phyloP scores from a whole-genome alignment of 2,113 vertebrate genomes.

The Aepyceros melampus region DNA sequence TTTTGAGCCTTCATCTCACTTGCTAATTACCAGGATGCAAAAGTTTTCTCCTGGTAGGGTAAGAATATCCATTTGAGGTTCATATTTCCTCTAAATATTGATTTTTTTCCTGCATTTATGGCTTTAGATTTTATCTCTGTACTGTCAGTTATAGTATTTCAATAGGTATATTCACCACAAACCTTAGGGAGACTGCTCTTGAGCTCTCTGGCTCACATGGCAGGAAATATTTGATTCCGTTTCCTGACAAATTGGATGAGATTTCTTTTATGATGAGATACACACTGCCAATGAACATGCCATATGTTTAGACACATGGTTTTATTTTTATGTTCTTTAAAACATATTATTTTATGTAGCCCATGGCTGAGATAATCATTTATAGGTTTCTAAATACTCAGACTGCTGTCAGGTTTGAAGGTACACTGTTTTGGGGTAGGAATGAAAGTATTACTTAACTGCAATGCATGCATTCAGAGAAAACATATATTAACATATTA shows the following conservation, averaged over 20 bases:
- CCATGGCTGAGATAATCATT: slow-evolving; percentile 45
- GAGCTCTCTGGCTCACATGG: neutral
- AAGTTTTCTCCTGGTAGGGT: neutral
- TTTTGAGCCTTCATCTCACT: neutral
- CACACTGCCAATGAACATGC: slow-evolving; percentile 30
- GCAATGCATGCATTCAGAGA: neutral
- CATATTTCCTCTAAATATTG: neutral
- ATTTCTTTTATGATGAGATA: slow-evolving; percentile 32
- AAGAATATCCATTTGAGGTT: neutral
- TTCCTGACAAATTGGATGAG: slow-evolving; percentile 50
- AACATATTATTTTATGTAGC: slow-evolving; percentile 55
- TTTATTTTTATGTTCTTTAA: slow-evolving; percentile 67
- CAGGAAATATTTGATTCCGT: slow-evolving; percentile 38
- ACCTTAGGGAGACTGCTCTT: neutral
- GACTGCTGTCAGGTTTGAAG: slow-evolving; percentile 15
- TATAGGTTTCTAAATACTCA: slow-evolving; percentile 19
- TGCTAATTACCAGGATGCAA: neutral
- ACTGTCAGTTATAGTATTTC: neutral
- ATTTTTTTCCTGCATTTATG: neutral
- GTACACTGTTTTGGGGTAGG: neutral
- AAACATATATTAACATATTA: neutral
- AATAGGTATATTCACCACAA: neutral
- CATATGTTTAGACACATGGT: slow-evolving; percentile 63
- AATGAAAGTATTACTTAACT: slow-evolving; percentile 11
- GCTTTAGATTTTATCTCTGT: neutral